Base-by-base conservation (phyloP, 2,888 invertebrate genomes). In the Anticlea derivata region DNA sequence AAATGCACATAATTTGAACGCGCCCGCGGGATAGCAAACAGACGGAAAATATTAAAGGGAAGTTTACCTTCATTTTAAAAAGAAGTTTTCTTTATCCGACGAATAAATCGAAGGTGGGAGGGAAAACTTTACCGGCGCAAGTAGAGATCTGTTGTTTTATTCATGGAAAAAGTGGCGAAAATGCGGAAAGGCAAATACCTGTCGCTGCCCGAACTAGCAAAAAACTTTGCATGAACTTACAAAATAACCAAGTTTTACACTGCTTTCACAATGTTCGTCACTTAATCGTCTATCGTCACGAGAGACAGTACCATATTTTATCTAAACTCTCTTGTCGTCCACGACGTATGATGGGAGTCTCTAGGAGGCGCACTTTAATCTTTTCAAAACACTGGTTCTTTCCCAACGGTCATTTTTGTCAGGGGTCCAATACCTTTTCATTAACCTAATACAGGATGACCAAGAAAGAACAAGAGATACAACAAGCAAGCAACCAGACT, bases 41-140 rank as follows among this genome's bases (percentile, higher is more conserved):
- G 81, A 85, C 76, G 83, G 84, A 82, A 88, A 88, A 89, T 87
- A 87, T 89, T 83, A 83, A 80, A 86, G 80, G 77, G 73, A 88
- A 87, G 72, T 86, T 86, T 87, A 79, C 83, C 78, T 85, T 86
- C 82, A 81, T 86, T 89, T 87, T 88, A 83, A 83, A 85, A 84
- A 76, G 80, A 88, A 86, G 80, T 87, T 89, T 87, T 80, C 85
- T 87, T 87, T 89, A 89, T 88, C 86, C 86, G 58, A 66, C 69
- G 86, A 85, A 89, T 89, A 89, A 88, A 90, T 89, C 88, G 90
- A 90, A 90, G 87, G 87, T 87, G 81, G 87, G 80, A 79, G 87
- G 85, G 82, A 83, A 80, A 85, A 85, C 70, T 60, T 84, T 83
- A 78, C 75, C 69, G 81, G 64, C 80, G 83, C 80, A 85, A 85